Base-by-base conservation (phyloP, 2,113 vertebrate species). In the Tapirus terrestris region DNA sequence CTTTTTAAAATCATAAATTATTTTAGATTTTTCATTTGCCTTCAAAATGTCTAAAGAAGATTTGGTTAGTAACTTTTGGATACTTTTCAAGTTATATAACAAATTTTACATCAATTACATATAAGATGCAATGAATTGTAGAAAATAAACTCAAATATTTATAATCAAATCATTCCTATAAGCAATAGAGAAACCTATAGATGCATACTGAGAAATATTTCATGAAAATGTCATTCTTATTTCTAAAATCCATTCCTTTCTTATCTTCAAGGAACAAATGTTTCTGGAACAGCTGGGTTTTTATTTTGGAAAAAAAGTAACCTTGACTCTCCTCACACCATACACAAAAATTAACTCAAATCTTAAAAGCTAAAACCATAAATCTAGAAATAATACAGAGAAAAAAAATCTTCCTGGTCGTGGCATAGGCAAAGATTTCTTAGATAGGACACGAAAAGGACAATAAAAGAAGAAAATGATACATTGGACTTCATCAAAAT, bases 61-160 rank as follows among this genome's bases (percentile, higher is more conserved):
- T 76, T 83, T 94, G 27, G 9, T 67, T 51, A 95, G 20, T 43
- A 87, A 79, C 1, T 33, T 67, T 76, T 91, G 25, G 25, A 67
- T 96, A 73, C 31, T 91, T 88, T 95, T 83, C 17, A 90, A 81
- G 68, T 56, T 82, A 70, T 18, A 45, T 77, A 76, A 76, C 8
- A 81, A 68, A 91, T 65, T 87, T 82, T 79, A 72, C 1, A 29
- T 25, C 43, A 65, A 51, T 73, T 80, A 73, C 4, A 58, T 31
- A 68, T 56, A 63, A 83, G 23, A 81, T 25, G 17, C 3, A 83
- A 67, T 53, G 3, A 86, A 89, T 53, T 93, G 16, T 72, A 36
- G 8, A 77, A 90, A 53, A 5, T 21, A 67, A 63, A 60, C 33
- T 89, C 5, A 11, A 79, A 29, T 68, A 80, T 80, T 83, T 91